Evolutionary conservation across 2,113 vertebrate genomes (phyloP).

Genomic region (Pagrus major): DNA sequence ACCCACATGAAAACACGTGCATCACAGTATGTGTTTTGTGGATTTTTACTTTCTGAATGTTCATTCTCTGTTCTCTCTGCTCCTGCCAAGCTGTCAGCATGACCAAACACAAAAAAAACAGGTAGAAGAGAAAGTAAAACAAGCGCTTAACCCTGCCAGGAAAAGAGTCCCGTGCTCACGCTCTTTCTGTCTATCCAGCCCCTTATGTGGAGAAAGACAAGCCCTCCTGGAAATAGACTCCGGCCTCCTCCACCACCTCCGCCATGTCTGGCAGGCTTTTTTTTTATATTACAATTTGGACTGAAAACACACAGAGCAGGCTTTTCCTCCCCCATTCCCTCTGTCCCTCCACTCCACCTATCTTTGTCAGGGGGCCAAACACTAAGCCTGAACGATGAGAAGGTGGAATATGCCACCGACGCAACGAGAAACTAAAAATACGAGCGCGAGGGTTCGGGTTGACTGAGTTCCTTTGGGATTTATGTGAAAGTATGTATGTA

Average conservation of each 20-base stretch:
- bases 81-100: slow-evolving; percentile 39
- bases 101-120: slow-evolving; percentile 9
- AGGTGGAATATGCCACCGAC: slow-evolving; percentile 61
- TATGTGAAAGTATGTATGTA: slow-evolving; percentile 29
- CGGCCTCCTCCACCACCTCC: slow-evolving; percentile 66
- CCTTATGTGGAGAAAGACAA: slow-evolving; percentile 46
- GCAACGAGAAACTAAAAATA: slow-evolving; percentile 64
- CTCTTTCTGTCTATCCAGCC: slow-evolving; percentile 49
- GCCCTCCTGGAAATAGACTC: slow-evolving; percentile 70
- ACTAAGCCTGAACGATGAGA: slow-evolving; percentile 40
- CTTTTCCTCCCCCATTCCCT: slow-evolving; percentile 53
- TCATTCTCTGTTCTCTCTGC: slow-evolving; percentile 11
- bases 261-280: slow-evolving; percentile 66
- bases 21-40: not conserved
- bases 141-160: slow-evolving; percentile 48
- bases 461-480: slow-evolving; percentile 55
- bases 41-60: not conserved
- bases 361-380: slow-evolving; percentile 62
- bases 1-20: not conserved
- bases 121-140: slow-evolving; percentile 37
- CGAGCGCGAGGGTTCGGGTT: slow-evolving; percentile 30
- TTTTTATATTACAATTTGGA: slow-evolving; percentile 45
- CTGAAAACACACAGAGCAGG: slow-evolving; percentile 47
- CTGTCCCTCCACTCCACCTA: slow-evolving; percentile 56
- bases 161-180: slow-evolving; percentile 3